Percentiles rank a stretch among this genome's conserved stretches.
Evolutionary conservation across 2,888 invertebrate species (phyloP).

Genomic region (Dynastes tityus): DNA sequence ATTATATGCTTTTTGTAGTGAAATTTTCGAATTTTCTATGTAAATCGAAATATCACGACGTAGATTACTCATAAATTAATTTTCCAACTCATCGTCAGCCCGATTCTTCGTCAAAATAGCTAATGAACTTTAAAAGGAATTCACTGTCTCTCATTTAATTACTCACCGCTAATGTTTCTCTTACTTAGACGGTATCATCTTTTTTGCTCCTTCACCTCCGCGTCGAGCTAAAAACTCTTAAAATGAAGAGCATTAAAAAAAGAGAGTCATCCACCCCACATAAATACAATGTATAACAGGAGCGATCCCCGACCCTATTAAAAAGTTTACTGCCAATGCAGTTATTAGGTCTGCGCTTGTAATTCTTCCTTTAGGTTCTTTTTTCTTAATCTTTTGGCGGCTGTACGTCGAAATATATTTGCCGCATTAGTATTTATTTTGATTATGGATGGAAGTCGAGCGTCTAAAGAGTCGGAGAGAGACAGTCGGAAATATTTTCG

Average conservation of each 20-base stretch:
- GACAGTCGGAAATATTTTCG: slow-evolving; percentile 38
- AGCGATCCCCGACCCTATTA: slow-evolving; percentile 47
- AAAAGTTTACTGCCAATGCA: slow-evolving; percentile 54
- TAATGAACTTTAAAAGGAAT: slow-evolving; percentile 53
- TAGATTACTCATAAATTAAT: slow-evolving; percentile 6
- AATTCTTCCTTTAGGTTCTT: slow-evolving; percentile 47
- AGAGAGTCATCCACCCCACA: slow-evolving; percentile 48
- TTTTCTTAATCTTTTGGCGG: slow-evolving; percentile 42
- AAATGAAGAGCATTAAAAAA: slow-evolving; percentile 45
- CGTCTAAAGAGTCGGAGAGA: slow-evolving; percentile 24
- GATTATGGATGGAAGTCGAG: slow-evolving; percentile 33
- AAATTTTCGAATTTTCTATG: too few relatives aligned
- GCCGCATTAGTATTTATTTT: slow-evolving; percentile 48
- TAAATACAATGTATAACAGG: slow-evolving; percentile 50
- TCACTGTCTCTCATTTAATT: slow-evolving; percentile 52
- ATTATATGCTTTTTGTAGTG: too few relatives aligned
- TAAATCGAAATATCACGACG: background rate
- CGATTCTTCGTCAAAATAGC: slow-evolving; percentile 39
- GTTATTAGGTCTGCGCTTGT: slow-evolving; percentile 52
- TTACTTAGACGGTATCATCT: slow-evolving; percentile 45
- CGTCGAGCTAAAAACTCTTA: slow-evolving; percentile 41
- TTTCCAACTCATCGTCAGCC: slow-evolving; percentile 36
- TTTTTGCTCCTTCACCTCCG: slow-evolving; percentile 41
- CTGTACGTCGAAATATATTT: slow-evolving; percentile 36
- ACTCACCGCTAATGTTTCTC: slow-evolving; percentile 47